A percentile compares a stretch with the other conserved stretches of the same genome.
Conservation (phyloP, 2,113 vertebrate genomes). For the Xenopus borealis region DNA sequence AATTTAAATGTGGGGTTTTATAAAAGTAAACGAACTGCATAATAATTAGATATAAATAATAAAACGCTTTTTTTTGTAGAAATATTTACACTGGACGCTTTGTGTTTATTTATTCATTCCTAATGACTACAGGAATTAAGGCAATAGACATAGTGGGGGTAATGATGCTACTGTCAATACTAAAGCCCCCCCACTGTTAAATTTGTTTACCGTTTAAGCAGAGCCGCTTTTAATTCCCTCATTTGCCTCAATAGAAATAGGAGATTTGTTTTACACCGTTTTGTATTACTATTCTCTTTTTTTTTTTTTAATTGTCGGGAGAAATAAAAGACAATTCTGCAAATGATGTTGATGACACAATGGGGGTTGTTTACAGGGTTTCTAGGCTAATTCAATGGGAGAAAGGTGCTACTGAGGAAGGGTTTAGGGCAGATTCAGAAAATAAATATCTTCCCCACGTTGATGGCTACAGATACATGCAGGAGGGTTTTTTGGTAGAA, state of each 20-base stretch:
- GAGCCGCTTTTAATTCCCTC: conserved; percentile 47
- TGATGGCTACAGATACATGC: too few species aligned
- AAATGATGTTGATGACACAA: conserved; percentile 50
- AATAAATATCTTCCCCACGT: too few species aligned
- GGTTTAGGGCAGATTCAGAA: not conserved
- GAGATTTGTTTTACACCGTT: conserved; percentile 55
- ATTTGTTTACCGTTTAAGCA: conserved; percentile 53
- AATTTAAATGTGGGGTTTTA: too few species aligned
- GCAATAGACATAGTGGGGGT: conserved; percentile 5
- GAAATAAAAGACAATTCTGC: conserved; percentile 45
- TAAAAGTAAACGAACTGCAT: too few species aligned
- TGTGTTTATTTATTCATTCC: too few species aligned
- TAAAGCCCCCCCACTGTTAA: conserved; percentile 54
- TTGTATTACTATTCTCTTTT: conserved; percentile 50
- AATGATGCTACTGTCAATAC: conserved; percentile 56
- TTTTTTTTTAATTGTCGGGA: conserved; percentile 37
- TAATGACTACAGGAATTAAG: too few species aligned
- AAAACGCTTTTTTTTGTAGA: not conserved
- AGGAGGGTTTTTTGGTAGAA: too few species aligned
- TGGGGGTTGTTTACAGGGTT: conserved; percentile 53
- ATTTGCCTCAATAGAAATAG: conserved; percentile 56
- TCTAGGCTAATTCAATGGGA: conserved; percentile 39
- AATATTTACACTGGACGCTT: too few species aligned
- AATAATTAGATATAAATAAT: not conserved
- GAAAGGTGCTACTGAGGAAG: conserved; percentile 19